Evolutionary conservation across 2,113 vertebrate species (phyloP).

Genomic region (Aegotheles bennettii): DNA sequence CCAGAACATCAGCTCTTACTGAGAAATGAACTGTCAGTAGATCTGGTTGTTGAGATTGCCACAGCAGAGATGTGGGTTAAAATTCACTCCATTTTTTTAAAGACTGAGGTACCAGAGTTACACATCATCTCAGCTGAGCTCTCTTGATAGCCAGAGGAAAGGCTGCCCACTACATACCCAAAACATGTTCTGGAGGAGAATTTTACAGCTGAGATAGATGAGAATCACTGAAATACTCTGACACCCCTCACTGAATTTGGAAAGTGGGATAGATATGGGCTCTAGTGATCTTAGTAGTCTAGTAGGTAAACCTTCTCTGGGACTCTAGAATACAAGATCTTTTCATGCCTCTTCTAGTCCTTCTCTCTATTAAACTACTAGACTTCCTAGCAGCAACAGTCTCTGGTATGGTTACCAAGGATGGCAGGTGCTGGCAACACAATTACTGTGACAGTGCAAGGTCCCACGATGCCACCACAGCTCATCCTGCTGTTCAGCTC

Average conservation of each 20-base stretch:
- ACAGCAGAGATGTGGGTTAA: not conserved
- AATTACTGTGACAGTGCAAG: not conserved
- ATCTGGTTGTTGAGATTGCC: not conserved
- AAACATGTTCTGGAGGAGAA: not conserved
- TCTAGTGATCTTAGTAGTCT: not conserved
- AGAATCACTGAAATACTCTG: not conserved
- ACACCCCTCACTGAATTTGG: not conserved
- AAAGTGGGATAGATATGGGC: not conserved
- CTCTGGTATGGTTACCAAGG: not conserved
- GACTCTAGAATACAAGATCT: not conserved
- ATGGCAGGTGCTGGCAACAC: too few relatives aligned
- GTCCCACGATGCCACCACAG: rapidly evolving
- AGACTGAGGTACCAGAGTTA: not conserved
- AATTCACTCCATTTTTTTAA: not conserved
- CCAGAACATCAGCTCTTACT: not conserved
- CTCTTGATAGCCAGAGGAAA: not conserved
- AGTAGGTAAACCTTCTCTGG: not conserved
- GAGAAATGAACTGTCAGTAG: not conserved
- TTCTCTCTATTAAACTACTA: not conserved
- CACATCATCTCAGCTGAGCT: not conserved
- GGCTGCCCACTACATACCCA: not conserved
- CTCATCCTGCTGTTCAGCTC: not conserved
- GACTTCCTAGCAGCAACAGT: not conserved
- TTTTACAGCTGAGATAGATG: not conserved
- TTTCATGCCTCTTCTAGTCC: not conserved